phyloP scores from a whole-genome alignment of 2,113 vertebrate species.

The Gila orcuttii region DNA sequence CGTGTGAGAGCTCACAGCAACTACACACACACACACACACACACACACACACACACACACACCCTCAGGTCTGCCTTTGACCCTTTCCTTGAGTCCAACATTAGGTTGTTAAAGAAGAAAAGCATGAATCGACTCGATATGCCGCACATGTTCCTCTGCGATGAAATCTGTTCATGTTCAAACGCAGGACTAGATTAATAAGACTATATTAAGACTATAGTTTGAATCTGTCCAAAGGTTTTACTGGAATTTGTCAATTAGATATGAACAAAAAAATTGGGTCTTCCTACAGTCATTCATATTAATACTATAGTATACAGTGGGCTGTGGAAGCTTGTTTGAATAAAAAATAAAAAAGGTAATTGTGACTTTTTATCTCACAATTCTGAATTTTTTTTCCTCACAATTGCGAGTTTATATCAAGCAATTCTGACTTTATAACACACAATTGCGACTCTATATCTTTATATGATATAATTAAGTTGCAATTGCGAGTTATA shows the following conservation, averaged over 20 bases:
- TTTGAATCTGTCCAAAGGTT: not conserved
- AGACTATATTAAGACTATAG: too few relatives aligned
- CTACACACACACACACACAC: not conserved
- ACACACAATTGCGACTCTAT: too few relatives aligned
- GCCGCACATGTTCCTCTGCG: not conserved
- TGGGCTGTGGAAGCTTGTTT: too few relatives aligned
- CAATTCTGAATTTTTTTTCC: too few relatives aligned
- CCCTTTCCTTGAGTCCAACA: not conserved
- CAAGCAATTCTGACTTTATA: too few relatives aligned
- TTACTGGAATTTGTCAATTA: not conserved
- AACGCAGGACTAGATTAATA: not conserved
- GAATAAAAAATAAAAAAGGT: too few relatives aligned
- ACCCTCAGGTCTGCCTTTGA: conserved; percentile 3
- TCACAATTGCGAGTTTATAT: too few relatives aligned
- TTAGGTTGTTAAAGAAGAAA: not conserved
- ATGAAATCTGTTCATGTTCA: not conserved
- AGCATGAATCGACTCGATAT: not conserved
- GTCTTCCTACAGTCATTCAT: not conserved
- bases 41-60: not conserved
- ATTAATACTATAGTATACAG: not conserved
- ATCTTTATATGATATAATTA: too few relatives aligned
- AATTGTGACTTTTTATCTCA: too few relatives aligned
- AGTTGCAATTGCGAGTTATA: too few relatives aligned
- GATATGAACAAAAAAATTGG: not conserved
- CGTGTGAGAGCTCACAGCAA: not conserved